Evolutionary conservation across 2,797 vertebrate species (phyloP), one percentile per base, ranked within the genome.

Genomic region (Sebastolobus alascanus): DNA sequence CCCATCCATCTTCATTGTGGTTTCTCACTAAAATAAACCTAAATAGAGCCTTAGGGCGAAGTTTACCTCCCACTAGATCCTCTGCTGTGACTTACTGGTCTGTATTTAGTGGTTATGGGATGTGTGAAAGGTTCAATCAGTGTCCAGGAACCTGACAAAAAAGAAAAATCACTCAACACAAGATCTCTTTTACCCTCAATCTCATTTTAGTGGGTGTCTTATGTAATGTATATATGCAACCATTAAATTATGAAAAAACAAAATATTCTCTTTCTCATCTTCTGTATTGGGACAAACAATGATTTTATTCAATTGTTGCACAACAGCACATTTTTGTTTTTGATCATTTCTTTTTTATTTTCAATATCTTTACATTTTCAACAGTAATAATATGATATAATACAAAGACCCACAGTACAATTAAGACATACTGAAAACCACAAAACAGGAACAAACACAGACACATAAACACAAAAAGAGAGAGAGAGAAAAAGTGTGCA

Each of bases 51-150:
- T 83, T 72, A 40, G 31, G 68, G 72, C 11, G 4, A 65, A 86
- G 64, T 78, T 87, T 79, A 76, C 25, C 67, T 88, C 80, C 72
- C 63, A 65, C 54, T 29, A 56, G 61, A 76, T 71, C 73, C 52
- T 58, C 37, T 69, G 75, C 80, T 77, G 59, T 80, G 83, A 84
- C 71, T 75, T 81, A 68, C 60, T 64, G 6, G 38, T 82, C 79
- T 90, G 60, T 90, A 83, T 83, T 94, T 94, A 92, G 92, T 90
- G 90, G 91, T 87, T 87, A 68, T 77, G 84, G 84, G 56, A 79
- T 20, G 80, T 91, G 87, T 31, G 60, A 89, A 75, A 77, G 67
- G 76, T 38, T 75, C 82, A 86, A 67, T 90, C 84, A 70, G 75
- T 61, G 84, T 82, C 55, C 61, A 76, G 68, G 29, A 63, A 70